Evolutionary conservation across 2,888 invertebrate genomes (phyloP), one percentile per base, ranked within the genome.

Genomic region (Trilocha varians): DNA sequence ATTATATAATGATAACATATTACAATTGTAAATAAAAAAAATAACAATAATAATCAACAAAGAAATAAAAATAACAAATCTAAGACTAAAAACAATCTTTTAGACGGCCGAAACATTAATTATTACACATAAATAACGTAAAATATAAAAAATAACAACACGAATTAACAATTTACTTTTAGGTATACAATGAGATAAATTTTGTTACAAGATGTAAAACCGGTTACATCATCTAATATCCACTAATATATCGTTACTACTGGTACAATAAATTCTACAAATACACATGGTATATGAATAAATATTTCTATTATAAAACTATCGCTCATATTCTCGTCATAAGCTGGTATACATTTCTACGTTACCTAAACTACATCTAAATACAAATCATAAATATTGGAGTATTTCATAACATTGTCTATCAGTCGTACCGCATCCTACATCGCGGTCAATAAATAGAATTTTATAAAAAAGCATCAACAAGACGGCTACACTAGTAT

Each of bases 391-490:
- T 75, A 78, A 70, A 78, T 71, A 82, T 82, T 74, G 76, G 79
- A 82, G 75, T 82, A 78, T 70, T 72, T 61, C 63, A 62, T 77
- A 80, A 77, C 78, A 73, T 78, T 64, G 64, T 65, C 67, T 74
- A 78, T 83, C 84, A 84, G 84, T 84, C 84, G 57, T 70, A 56
- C 83, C 84, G 80, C 84, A 55, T 58, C 54, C 79, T 78, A 80
- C 70, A 65, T 53, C 59, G 80, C 83, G 82, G 79, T 67, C 62
- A 78, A 74, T 82, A 80, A 80, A 82, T 83, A 83, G 75, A 82
- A 68, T 83, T 79, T 82, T 78, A 78, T 79, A 80, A 80, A 83
- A 80, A 84, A 84, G 82, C 84, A 70, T 82, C 72, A 84, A 84
- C 84, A 80, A 82, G 82, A 83, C 82, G 75, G 71, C 84, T 83